Conservation (phyloP, 2,113 vertebrate genomes). For the Pungitius pungitius region DNA sequence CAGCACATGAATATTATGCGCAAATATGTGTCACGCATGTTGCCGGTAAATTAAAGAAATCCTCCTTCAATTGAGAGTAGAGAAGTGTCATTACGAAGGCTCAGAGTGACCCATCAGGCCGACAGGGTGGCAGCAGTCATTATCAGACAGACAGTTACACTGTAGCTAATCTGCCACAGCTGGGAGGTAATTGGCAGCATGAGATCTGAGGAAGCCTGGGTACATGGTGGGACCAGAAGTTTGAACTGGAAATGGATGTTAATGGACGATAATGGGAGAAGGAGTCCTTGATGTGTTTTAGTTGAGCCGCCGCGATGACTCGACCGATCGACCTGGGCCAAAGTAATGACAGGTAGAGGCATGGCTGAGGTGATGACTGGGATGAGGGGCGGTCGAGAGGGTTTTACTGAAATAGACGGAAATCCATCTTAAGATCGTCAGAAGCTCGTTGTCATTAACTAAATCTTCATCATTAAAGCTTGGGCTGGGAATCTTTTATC, state of each 20-base stretch:
- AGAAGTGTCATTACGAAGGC: conserved; percentile 61
- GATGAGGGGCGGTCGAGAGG: conserved; percentile 28
- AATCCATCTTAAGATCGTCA: conserved; percentile 8
- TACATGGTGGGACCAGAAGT: conserved; percentile 44
- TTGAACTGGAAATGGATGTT: conserved; percentile 50
- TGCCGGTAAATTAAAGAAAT: conserved; percentile 57
- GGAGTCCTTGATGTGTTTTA: conserved; percentile 69
- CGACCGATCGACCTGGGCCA: conserved; percentile 50
- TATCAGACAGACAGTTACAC: conserved; percentile 58
- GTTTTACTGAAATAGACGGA: conserved; percentile 43
- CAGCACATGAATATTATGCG: background rate
- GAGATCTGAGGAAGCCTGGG: conserved; percentile 46
- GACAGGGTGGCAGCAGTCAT: conserved; percentile 54
- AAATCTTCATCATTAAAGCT: background rate
- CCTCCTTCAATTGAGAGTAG: conserved; percentile 25
- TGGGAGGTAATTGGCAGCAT: conserved; percentile 54
- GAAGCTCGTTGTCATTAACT: conserved; percentile 6
- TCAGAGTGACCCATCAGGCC: conserved; percentile 50
- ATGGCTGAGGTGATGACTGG: conserved; percentile 47
- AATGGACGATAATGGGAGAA: conserved; percentile 54
- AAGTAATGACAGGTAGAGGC: conserved; percentile 65
- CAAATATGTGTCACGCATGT: conserved; percentile 36
- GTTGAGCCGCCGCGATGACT: conserved; percentile 55
- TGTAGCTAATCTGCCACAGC: conserved; percentile 48
- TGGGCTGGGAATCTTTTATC: background rate